A percentile compares a stretch with the other conserved stretches of the same genome.
These are phyloP conservation scores for Megatriorchis doriae DNA, from an alignment of 2,113 vertebrate genomes.

Conservation along the genomic window DNA sequence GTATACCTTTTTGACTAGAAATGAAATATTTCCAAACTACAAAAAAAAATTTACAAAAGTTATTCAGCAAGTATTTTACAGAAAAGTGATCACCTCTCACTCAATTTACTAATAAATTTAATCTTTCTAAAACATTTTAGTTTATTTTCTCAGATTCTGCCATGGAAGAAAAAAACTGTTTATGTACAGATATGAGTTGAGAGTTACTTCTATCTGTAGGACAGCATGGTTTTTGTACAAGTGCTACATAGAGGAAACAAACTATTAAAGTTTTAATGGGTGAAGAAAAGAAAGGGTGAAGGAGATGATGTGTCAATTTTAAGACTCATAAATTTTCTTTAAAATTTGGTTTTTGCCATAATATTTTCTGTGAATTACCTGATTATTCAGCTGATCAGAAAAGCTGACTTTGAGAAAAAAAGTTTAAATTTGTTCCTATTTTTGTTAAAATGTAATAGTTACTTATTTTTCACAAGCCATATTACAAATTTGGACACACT, in stretches of 20 bases:
- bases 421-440: neutral
- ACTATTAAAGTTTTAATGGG: neutral
- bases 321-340: neutral
- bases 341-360: neutral
- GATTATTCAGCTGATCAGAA: neutral
- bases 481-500: neutral
- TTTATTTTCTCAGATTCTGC: neutral
- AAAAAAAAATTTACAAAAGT: neutral
- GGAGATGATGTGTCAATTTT: neutral
- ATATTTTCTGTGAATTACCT: neutral
- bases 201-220: neutral
- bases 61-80: neutral
- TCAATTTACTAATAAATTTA: neutral
- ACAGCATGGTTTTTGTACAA: accelerated
- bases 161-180: neutral
- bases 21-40: neutral
- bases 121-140: neutral
- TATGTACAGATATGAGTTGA: neutral
- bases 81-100: neutral
- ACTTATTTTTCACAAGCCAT: neutral
- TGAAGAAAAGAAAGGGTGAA: neutral
- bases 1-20: neutral
- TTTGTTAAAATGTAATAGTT: neutral
- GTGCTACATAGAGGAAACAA: neutral
- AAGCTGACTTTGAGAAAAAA: neutral